Base-by-base conservation (phyloP, 2,113 vertebrate species). In the Brachionichthys hirsutus region DNA sequence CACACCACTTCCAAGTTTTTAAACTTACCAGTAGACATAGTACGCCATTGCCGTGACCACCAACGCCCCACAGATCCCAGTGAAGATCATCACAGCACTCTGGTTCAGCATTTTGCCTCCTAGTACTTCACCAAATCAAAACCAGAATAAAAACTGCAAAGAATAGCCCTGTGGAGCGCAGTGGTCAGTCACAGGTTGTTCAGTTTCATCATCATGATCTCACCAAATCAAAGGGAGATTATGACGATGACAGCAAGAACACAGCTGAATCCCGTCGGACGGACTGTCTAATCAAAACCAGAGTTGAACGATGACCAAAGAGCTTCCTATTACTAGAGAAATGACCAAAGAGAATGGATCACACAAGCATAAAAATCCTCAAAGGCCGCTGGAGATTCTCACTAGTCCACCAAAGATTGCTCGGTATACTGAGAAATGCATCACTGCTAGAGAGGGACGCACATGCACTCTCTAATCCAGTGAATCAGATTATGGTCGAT, bases 21-120 rank as follows among this genome's bases (percentile, higher is more conserved):
- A 54, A n/a, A 86, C 91, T 92, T 72, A 92, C 91, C 91, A 92
- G 81, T 92, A 92, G 68, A 89, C 81, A 51, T 92, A 92, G 83
- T 92, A 92, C 71, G 80, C 88, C 83, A 92, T 84, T 6, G 91
- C 91, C 88, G 92, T 78, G 59, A 92, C 60, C 73, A 92, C 89
- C 80, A 92, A 57, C 0, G 91, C 89, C 58, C 91, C 91, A 84
- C 91, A 92, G 22, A 91, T 86, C 20, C 91, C 91, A 38, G 91
- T 91, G 80, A 92, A 92, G 81, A 92, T 83, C 85, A 92, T 85
- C 67, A 92, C 91, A 44, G 88, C 88, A 18, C 89, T 89, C 80
- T 92, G 91, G 82, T 91, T 92, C 80, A 91, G 64, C 91, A 92
- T 92, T 67, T 84, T 87, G 56, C 73, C 79, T 70, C 44, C 52